Evolutionary conservation across 64 coral and sea anemone genomes (phyloP).

Genomic region (Trachythela sp.): DNA sequence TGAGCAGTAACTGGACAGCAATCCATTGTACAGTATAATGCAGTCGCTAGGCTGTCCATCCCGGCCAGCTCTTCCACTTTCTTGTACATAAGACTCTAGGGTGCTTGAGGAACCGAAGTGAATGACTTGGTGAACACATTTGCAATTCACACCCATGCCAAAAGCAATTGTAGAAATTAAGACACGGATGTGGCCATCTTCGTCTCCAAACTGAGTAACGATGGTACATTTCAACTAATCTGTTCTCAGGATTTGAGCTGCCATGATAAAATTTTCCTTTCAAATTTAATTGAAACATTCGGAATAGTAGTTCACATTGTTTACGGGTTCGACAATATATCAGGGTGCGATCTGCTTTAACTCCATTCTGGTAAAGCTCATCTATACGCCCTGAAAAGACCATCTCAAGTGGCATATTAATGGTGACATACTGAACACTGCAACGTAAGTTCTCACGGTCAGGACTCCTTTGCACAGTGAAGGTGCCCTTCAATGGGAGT

Average conservation of each 20-base stretch:
- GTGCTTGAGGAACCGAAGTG: not conserved
- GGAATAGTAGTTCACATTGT: not conserved
- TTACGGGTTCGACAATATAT: not conserved
- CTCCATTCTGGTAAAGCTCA: not conserved
- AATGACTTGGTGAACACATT: not conserved
- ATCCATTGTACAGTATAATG: slow-evolving; percentile 2
- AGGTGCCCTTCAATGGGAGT: not conserved
- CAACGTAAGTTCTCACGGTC: not conserved
- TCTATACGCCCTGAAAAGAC: not conserved
- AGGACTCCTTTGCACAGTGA: not conserved
- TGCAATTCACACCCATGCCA: slow-evolving; percentile 22
- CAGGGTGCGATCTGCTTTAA: not conserved
- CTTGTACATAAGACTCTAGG: slow-evolving; percentile 5
- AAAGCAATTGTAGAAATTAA: not conserved
- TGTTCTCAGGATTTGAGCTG: not conserved
- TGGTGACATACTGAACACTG: not conserved
- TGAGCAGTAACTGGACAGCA: not conserved
- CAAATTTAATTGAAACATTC: not conserved
- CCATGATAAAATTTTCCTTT: not conserved
- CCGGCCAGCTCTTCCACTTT: not conserved
- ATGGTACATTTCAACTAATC: not conserved
- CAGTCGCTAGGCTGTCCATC: not conserved
- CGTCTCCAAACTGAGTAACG: not conserved
- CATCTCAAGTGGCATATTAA: not conserved
- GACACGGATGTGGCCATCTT: not conserved